phyloP scores from a whole-genome alignment of 2,888 invertebrate species.

The Diarsia brunnea region DNA sequence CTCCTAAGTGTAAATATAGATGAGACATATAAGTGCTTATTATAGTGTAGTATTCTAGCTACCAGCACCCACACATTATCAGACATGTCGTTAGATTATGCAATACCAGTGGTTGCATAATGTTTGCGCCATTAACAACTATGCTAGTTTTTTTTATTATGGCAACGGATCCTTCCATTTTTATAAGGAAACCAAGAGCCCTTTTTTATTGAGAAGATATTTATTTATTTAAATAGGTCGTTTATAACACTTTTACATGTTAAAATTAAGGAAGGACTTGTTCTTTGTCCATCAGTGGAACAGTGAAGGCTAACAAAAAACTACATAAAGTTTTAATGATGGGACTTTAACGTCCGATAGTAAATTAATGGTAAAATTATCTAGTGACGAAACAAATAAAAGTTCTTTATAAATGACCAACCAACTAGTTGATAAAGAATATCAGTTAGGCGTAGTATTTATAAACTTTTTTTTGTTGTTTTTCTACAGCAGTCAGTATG shows the following conservation, averaged over 20 bases:
- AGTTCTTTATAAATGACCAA: background rate
- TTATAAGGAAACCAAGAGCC: background rate
- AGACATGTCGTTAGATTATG: slow-evolving; percentile 24
- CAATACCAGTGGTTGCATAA: slow-evolving; percentile 25
- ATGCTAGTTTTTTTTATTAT: slow-evolving; percentile 20
- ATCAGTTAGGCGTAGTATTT: background rate
- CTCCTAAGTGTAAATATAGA: slow-evolving; percentile 1
- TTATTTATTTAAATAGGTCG: background rate
- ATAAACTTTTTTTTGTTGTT: too few relatives aligned
- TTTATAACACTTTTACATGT: background rate
- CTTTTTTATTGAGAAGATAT: background rate
- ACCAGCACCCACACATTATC: slow-evolving; percentile 39
- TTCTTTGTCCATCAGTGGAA: background rate
- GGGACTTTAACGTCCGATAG: background rate
- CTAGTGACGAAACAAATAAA: background rate
- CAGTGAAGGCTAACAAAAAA: background rate
- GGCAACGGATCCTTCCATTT: slow-evolving; percentile 13
- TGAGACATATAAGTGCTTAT: slow-evolving; percentile 1
- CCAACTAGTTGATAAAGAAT: background rate
- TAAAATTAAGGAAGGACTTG: background rate
- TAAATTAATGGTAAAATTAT: background rate
- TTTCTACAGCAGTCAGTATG: background rate
- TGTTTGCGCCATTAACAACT: slow-evolving; percentile 11
- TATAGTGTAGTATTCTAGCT: background rate
- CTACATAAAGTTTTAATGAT: background rate